Evolutionary conservation across 2,113 vertebrate species (phyloP).

Genomic region (Steatornis caripensis): DNA sequence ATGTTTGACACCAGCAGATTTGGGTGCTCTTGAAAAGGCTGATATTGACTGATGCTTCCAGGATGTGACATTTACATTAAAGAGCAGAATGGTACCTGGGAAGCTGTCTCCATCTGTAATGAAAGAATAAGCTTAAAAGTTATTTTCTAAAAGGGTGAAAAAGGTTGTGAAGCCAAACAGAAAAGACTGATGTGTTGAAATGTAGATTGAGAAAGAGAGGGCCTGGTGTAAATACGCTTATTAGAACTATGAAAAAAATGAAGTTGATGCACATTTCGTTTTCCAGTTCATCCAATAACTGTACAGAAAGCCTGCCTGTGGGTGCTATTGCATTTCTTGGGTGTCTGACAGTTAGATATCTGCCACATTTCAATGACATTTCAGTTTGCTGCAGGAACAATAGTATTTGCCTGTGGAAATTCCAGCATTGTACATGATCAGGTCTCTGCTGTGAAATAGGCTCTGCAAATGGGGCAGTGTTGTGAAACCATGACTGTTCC

Average conservation of each 20-base stretch:
- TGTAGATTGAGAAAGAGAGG: neutral
- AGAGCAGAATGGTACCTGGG: neutral
- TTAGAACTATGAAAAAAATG: neutral
- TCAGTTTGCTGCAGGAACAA: neutral
- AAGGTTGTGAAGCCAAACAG: neutral
- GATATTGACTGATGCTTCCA: neutral
- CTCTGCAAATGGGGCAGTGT: neutral
- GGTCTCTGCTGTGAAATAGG: neutral
- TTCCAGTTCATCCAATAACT: neutral
- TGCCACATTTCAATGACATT: neutral
- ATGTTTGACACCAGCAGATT: neutral
- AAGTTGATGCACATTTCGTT: neutral
- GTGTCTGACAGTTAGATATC: neutral
- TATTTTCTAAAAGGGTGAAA: neutral
- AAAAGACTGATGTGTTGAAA: neutral
- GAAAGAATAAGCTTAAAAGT: neutral
- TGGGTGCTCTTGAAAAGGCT: neutral
- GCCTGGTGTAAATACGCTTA: rapidly evolving
- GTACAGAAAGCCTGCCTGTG: neutral
- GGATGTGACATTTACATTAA: neutral
- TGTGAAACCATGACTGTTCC: neutral
- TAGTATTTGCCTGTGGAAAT: neutral
- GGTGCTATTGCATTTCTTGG: neutral
- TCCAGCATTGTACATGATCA: neutral
- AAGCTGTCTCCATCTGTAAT: neutral